These are phyloP conservation scores for Cloeon dipterum DNA, from an alignment of 2,888 invertebrate genomes.

Conservation along the genomic window DNA sequence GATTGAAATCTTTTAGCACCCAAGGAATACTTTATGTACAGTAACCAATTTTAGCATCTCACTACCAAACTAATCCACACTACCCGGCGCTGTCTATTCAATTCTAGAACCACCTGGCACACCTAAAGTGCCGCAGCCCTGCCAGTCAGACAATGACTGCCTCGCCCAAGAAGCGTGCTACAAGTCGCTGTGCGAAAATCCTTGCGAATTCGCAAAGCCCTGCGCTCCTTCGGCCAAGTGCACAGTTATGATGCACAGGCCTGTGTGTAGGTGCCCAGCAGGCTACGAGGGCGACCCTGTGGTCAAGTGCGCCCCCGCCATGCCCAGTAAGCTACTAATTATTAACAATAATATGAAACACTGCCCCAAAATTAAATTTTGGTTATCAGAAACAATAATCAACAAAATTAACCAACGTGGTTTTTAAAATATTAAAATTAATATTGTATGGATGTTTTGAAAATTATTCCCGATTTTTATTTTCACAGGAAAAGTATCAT, in stretches of 20 bases:
- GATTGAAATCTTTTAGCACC: too few relatives aligned
- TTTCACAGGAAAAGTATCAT: too few relatives aligned
- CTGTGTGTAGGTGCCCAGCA: slow-evolving; percentile 37
- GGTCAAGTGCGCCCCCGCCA: slow-evolving; percentile 48
- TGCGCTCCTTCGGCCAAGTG: slow-evolving; percentile 18
- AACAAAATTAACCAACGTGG: too few relatives aligned
- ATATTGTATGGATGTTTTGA: too few relatives aligned
- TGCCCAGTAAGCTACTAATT: slow-evolving; percentile 40
- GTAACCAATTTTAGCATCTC: background rate
- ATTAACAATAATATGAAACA: background rate
- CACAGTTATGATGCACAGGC: slow-evolving; percentile 15
- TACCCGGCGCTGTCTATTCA: background rate
- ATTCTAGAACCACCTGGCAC: slow-evolving; percentile 10
- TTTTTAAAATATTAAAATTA: too few relatives aligned
- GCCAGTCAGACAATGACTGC: slow-evolving; percentile 18
- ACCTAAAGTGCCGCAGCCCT: slow-evolving; percentile 10
- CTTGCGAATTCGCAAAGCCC: slow-evolving; percentile 23
- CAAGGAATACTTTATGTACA: too few relatives aligned
- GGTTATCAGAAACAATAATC: background rate
- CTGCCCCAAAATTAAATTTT: too few relatives aligned
- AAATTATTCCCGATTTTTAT: too few relatives aligned
- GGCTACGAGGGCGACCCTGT: slow-evolving; percentile 65
- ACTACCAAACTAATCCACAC: background rate
- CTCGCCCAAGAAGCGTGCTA: slow-evolving; percentile 16
- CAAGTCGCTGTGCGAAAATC: slow-evolving; percentile 25